These are phyloP conservation scores for Hippolais icterina DNA, from an alignment of 2,113 vertebrate genomes.

Conservation along the genomic window DNA sequence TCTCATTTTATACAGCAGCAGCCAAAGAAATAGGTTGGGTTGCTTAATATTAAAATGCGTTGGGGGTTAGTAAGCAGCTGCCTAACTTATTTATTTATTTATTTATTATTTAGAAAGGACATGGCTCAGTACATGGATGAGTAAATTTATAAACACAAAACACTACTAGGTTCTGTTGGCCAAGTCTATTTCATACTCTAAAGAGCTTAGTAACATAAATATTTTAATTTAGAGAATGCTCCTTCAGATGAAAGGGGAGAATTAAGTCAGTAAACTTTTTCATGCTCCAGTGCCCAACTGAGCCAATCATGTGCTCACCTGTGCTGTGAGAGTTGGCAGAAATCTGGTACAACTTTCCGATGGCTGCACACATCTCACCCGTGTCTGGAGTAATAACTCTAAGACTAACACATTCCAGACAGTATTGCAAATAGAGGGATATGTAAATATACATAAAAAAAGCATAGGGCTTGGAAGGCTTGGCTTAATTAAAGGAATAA, in stretches of 20 bases:
- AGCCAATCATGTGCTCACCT: not conserved
- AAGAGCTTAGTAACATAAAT: not conserved
- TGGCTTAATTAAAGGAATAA: not conserved
- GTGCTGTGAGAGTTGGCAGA: not conserved
- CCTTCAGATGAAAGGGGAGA: not conserved
- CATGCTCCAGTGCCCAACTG: not conserved
- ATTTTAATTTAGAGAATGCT: not conserved
- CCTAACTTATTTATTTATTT: not conserved
- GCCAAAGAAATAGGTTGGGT: constrained; percentile 39
- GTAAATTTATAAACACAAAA: not conserved
- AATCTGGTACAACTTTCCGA: not conserved
- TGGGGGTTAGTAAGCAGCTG: not conserved
- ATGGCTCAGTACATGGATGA: not conserved
- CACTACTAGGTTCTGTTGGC: not conserved
- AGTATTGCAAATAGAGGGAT: not conserved
- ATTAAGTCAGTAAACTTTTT: not conserved
- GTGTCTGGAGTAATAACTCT: not conserved
- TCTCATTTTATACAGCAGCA: constrained; percentile 15
- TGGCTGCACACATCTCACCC: not conserved
- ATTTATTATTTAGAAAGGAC: not conserved
- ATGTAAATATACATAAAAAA: not conserved
- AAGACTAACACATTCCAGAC: not conserved
- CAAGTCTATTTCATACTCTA: not conserved
- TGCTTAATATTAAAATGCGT: not conserved
- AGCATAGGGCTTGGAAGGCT: not conserved